phyloP scores from a whole-genome alignment of 2,888 invertebrate species.

The Xylophagus ater region DNA sequence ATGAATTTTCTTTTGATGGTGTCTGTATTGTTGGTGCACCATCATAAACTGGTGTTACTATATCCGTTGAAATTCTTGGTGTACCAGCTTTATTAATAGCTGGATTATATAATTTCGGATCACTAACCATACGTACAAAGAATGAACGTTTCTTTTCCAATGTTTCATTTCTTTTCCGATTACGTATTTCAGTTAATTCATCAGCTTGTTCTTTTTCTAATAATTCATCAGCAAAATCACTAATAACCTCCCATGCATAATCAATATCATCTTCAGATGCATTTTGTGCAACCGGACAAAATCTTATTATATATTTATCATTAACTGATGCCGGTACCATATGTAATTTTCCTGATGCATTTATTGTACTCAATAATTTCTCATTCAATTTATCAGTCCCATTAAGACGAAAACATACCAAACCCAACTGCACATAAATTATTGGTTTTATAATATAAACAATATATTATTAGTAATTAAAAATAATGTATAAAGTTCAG shows the following conservation, averaged over 20 bases:
- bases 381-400: slow-evolving; percentile 76
- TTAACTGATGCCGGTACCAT: slow-evolving; percentile 92
- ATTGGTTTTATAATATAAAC: background rate
- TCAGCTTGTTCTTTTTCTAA: slow-evolving; percentile 58
- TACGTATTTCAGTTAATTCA: slow-evolving; percentile 60
- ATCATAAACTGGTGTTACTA: slow-evolving; percentile 32
- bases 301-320: slow-evolving; percentile 83
- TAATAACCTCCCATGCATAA: slow-evolving; percentile 74
- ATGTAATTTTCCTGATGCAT: slow-evolving; percentile 89
- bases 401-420: slow-evolving; percentile 83
- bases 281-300: slow-evolving; percentile 87
- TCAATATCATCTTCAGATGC: slow-evolving; percentile 77
- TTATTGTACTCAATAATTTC: slow-evolving; percentile 80
- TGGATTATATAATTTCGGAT: slow-evolving; percentile 92
- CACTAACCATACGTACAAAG: slow-evolving; percentile 95
- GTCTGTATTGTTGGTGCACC: slow-evolving; percentile 33
- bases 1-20: slow-evolving; percentile 42
- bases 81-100: slow-evolving; percentile 70
- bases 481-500: background rate
- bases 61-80: slow-evolving; percentile 39
- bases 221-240: slow-evolving; percentile 68
- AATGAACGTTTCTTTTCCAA: slow-evolving; percentile 87
- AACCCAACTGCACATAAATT: slow-evolving; percentile 52
- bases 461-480: background rate
- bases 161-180: slow-evolving; percentile 64